A percentile compares a stretch with the other conserved stretches of the same genome.
These are phyloP conservation scores for Drosophila oshimai DNA, from an alignment of 1,140 invertebrate species.

Conservation along the genomic window DNA sequence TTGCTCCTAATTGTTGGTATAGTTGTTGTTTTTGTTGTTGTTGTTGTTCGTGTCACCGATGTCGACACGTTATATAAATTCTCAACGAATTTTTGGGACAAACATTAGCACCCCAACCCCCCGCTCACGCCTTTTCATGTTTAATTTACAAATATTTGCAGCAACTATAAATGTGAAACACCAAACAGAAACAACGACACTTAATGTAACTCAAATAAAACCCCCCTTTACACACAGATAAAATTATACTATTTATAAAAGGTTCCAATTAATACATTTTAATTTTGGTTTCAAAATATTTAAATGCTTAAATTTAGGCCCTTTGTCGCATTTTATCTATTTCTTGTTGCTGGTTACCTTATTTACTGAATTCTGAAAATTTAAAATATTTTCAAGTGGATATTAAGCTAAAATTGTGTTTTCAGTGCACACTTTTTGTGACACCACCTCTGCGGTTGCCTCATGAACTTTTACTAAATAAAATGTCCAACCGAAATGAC, in stretches of 20 bases:
- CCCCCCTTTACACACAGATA: neutral
- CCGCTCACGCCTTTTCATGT: conserved; percentile 18
- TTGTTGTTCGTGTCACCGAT: conserved; percentile 17
- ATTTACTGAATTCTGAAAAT: too few relatives aligned
- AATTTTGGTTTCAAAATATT: too few relatives aligned
- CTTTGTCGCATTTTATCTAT: too few relatives aligned
- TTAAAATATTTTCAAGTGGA: too few relatives aligned
- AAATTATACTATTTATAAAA: neutral
- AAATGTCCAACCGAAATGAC: conserved; percentile 70
- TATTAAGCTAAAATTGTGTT: too few relatives aligned
- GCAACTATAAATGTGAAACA: conserved; percentile 69
- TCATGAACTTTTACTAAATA: conserved; percentile 65
- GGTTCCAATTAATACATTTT: too few relatives aligned
- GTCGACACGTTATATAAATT: conserved; percentile 78
- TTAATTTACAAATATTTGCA: conserved; percentile 74
- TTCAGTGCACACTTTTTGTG: neutral
- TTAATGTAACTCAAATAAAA: conserved; percentile 24
- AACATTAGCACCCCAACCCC: neutral
- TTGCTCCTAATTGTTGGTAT: conserved; percentile 35
- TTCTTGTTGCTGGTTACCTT: too few relatives aligned
- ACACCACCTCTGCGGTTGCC: conserved; percentile 28
- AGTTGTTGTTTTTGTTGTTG: conserved; percentile 4
- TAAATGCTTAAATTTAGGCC: too few relatives aligned
- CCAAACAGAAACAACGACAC: conserved; percentile 55
- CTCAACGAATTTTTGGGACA: conserved; percentile 66